A percentile compares a stretch with the other conserved stretches of the same genome.
Evolutionary conservation across 2,113 vertebrate species (phyloP).

Genomic region (Oncorhynchus nerka): DNA sequence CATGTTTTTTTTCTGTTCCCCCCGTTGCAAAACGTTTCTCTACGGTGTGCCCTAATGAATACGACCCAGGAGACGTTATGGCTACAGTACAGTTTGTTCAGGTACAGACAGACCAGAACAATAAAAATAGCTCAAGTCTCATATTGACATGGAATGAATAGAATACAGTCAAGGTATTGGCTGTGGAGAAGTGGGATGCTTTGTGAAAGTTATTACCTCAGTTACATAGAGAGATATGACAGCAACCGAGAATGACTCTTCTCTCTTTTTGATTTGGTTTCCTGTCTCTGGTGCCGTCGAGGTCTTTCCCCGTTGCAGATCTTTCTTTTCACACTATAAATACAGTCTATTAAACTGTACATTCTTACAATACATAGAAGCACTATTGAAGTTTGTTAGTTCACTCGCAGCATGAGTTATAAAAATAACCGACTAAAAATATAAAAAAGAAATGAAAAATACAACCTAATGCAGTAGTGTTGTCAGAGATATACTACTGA

Average conservation of each 20-base stretch:
- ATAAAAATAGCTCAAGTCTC: background rate
- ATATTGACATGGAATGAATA: background rate
- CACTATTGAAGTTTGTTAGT: slow-evolving; percentile 78
- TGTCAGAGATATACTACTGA: slow-evolving; percentile 41
- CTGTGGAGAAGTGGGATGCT: slow-evolving; percentile 37
- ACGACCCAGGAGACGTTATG: no score
- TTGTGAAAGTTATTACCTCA: slow-evolving; percentile 67
- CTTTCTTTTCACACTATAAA: slow-evolving; percentile 58
- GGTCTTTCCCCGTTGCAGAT: slow-evolving; percentile 23
- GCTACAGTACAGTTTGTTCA: background rate
- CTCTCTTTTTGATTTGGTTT: slow-evolving; percentile 26
- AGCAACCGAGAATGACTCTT: slow-evolving; percentile 46
- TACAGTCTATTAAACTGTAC: slow-evolving; percentile 75
- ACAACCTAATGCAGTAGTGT: slow-evolving; percentile 63
- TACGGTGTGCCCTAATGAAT: no score
- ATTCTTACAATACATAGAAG: slow-evolving; percentile 71
- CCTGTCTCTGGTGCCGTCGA: slow-evolving; percentile 67
- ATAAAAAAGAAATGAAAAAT: slow-evolving; percentile 32
- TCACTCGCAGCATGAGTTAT: slow-evolving; percentile 80
- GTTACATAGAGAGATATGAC: slow-evolving; percentile 33
- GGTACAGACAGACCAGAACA: background rate
- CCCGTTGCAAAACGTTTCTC: no score
- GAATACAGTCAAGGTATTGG: background rate
- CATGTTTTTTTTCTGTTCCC: no score
- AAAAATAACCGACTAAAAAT: slow-evolving; percentile 50